Conservation (phyloP, 1,140 invertebrate species). For the Drosophila miranda region DNA sequence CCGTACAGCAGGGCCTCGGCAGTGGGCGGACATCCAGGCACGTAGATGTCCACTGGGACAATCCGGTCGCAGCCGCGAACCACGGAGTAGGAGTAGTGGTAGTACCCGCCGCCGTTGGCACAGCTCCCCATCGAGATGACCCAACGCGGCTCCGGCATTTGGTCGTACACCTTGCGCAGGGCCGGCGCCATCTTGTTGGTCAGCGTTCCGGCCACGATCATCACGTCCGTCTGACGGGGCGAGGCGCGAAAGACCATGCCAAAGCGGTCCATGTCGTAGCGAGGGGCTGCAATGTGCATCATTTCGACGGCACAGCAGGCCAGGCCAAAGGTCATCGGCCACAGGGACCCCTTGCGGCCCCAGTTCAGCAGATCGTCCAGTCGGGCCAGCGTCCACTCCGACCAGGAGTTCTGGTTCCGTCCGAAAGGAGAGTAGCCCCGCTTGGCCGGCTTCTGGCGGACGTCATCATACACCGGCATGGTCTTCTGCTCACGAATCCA, state of each 20-base stretch:
- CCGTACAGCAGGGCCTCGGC: conserved; percentile 98
- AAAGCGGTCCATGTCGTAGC: conserved; percentile 97
- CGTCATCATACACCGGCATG: conserved; percentile 67
- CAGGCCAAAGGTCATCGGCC: conserved; percentile 98
- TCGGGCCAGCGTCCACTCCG: conserved; percentile 89
- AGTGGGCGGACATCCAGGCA: conserved; percentile 98
- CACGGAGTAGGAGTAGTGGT: conserved; percentile 99
- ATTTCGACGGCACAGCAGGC: conserved; percentile 99
- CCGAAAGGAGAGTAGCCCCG: conserved; percentile 69
- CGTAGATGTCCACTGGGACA: conserved; percentile 99
- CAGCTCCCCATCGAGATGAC: conserved; percentile 99
- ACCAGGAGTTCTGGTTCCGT: conserved; percentile 83
- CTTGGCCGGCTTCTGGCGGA: conserved; percentile 35
- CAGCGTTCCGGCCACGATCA: conserved; percentile 98
- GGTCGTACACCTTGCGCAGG: conserved; percentile 94
- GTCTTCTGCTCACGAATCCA: conserved; percentile 65
- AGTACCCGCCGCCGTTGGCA: conserved; percentile 99
- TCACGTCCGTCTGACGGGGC: conserved; percentile 96
- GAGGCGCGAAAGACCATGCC: conserved; percentile 97
- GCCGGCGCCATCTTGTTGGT: conserved; percentile 99
- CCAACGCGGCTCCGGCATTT: conserved; percentile 96
- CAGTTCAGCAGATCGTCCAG: conserved; percentile 97
- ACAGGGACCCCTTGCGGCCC: conserved; percentile 95
- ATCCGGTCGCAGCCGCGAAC: conserved; percentile 98
- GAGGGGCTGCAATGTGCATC: conserved; percentile 99